Percentiles rank a stretch among this genome's conserved stretches.
Conservation (phyloP, 2,888 invertebrate genomes). For the Heliconius sara region DNA sequence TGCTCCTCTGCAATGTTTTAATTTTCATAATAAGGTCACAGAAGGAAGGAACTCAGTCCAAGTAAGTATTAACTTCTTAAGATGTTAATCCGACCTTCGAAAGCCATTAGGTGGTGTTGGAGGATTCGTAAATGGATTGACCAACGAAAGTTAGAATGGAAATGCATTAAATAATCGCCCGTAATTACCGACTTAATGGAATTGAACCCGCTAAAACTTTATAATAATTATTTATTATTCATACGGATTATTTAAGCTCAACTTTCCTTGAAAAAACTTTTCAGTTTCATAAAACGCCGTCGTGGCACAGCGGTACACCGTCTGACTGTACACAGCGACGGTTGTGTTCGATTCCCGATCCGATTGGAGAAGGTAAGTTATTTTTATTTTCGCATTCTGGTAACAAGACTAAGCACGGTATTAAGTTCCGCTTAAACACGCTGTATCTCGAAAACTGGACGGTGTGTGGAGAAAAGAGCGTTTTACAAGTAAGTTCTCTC, state of each 20-base stretch:
- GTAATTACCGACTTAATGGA: constrained; percentile 15
- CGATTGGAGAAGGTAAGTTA: neutral
- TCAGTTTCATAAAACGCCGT: neutral
- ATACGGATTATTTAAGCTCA: neutral
- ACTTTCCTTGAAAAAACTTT: neutral
- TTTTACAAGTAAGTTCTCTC: too few species aligned
- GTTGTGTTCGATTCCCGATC: neutral
- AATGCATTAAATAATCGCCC: constrained; percentile 46
- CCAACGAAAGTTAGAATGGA: constrained; percentile 46
- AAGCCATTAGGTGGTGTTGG: constrained; percentile 57
- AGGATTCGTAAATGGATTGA: constrained; percentile 55
- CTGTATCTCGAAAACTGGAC: too few species aligned
- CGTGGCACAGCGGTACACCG: neutral
- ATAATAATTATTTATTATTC: neutral
- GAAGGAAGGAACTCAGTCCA: constrained; percentile 56
- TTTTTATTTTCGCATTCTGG: neutral
- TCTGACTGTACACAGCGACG: neutral
- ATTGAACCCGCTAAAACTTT: constrained; percentile 7
- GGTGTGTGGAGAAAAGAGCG: too few species aligned
- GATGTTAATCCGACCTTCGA: constrained; percentile 59
- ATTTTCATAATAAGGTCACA: constrained; percentile 46
- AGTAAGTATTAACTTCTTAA: constrained; percentile 62
- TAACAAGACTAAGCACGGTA: too few species aligned
- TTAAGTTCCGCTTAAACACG: too few species aligned
- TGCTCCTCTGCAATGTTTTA: neutral